Evolutionary conservation across 2,888 invertebrate genomes (phyloP).

Genomic region (Trachelus stipa): DNA sequence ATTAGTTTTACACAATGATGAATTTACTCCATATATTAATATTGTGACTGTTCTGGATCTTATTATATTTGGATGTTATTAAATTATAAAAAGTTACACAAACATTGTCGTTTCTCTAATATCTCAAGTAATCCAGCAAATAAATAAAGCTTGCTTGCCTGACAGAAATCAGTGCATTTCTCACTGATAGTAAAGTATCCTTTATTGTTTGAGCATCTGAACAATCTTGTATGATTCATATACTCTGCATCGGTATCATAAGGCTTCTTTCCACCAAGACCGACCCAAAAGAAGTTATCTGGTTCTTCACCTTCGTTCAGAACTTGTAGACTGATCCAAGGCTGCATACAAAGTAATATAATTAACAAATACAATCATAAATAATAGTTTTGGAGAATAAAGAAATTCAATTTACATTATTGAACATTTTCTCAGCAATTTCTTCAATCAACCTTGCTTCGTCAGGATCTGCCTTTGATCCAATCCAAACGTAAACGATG

Average conservation of each 20-base stretch:
- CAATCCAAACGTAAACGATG: conserved; percentile 97
- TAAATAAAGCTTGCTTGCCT: conserved; percentile 70
- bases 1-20: neutral
- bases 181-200: conserved; percentile 99
- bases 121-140: neutral
- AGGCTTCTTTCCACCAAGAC: conserved; percentile 89
- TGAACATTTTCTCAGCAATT: conserved; percentile 93
- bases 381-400: conserved; percentile 13
- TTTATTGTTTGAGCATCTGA: conserved; percentile 99
- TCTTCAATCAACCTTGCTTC: conserved; percentile 89
- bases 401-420: conserved; percentile 74
- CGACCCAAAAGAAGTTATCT: conserved; percentile 98
- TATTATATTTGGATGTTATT: neutral
- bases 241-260: conserved; percentile 91
- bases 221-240: conserved; percentile 92
- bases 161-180: conserved; percentile 98
- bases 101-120: neutral
- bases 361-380: neutral
- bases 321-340: conserved; percentile 75
- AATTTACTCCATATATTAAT: neutral
- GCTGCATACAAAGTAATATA: conserved; percentile 46
- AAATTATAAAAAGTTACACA: neutral
- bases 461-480: conserved; percentile 84
- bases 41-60: neutral
- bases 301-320: conserved; percentile 95